Percentiles rank a stretch among this genome's conserved stretches.
Evolutionary conservation across 1,140 invertebrate species (phyloP).

Genomic region (Scaptomyza montana): DNA sequence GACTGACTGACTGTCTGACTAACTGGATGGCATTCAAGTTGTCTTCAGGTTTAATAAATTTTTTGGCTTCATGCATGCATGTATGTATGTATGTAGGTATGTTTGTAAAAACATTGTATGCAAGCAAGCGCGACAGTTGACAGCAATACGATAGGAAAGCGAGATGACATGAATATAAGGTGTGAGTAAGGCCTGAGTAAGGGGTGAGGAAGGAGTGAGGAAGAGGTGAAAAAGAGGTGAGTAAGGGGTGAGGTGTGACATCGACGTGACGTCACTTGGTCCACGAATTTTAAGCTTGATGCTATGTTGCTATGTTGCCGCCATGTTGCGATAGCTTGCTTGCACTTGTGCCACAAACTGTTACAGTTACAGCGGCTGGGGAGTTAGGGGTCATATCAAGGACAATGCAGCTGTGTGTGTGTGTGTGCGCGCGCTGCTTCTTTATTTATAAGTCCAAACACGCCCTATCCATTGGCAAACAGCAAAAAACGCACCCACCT

Average conservation of each 20-base stretch:
- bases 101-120: constrained; percentile 1
- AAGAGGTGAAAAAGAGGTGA: background rate
- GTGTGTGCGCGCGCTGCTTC: constrained; percentile 23
- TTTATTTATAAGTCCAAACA: constrained; percentile 48
- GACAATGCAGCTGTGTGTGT: constrained; percentile 55
- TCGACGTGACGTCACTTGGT: constrained; percentile 42
- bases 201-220: too few relatives aligned
- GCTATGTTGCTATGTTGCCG: constrained; percentile 37
- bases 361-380: constrained; percentile 36
- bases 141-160: constrained; percentile 33
- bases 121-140: constrained; percentile 74
- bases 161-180: background rate
- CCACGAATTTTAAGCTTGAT: constrained; percentile 21
- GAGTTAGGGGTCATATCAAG: constrained; percentile 41
- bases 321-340: constrained; percentile 37
- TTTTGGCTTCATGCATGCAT: constrained; percentile 57
- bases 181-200: background rate
- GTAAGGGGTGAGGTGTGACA: constrained; percentile 2
- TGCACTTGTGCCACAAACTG: constrained; percentile 49
- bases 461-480: constrained; percentile 28
- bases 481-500: constrained; percentile 10
- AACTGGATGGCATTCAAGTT: constrained; percentile 51
- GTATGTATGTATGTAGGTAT: too few relatives aligned
- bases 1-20: constrained; percentile 45
- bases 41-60: constrained; percentile 78